Conservation (phyloP, 1,140 invertebrate species). For the Maconellicoccus hirsutus region DNA sequence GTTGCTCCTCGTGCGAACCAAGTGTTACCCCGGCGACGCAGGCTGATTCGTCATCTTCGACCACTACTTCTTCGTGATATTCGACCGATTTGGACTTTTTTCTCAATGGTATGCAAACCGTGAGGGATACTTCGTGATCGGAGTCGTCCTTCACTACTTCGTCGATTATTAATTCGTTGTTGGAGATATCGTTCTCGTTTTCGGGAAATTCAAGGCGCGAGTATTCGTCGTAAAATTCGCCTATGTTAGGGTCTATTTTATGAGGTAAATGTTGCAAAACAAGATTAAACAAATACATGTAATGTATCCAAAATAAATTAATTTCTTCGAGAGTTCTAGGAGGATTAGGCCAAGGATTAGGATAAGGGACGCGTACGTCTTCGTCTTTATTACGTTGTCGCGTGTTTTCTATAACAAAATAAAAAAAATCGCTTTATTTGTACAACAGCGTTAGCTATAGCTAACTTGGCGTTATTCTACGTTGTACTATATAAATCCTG, state of each 20-base stretch:
- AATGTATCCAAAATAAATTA: background rate
- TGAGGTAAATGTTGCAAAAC: background rate
- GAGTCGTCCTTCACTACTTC: background rate
- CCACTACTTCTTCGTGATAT: background rate
- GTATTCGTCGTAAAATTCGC: background rate
- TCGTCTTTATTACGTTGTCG: background rate
- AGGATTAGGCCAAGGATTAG: constrained; percentile 14
- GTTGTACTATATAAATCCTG: too few species aligned
- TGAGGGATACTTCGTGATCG: background rate
- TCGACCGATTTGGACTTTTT: background rate
- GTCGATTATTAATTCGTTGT: background rate
- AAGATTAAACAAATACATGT: background rate
- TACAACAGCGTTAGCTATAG: background rate
- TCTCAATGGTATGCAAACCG: background rate
- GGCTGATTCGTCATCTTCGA: background rate
- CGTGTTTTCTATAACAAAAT: constrained; percentile 6
- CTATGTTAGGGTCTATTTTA: background rate
- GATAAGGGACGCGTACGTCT: background rate
- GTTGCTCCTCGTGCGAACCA: too few species aligned
- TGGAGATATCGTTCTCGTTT: background rate
- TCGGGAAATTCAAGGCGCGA: background rate
- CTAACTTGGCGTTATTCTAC: background rate
- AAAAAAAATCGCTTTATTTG: background rate
- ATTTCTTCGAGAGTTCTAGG: background rate
- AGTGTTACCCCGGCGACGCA: too few species aligned